These are phyloP conservation scores for Cantharis rustica DNA, from an alignment of 2,888 invertebrate species.

Conservation along the genomic window DNA sequence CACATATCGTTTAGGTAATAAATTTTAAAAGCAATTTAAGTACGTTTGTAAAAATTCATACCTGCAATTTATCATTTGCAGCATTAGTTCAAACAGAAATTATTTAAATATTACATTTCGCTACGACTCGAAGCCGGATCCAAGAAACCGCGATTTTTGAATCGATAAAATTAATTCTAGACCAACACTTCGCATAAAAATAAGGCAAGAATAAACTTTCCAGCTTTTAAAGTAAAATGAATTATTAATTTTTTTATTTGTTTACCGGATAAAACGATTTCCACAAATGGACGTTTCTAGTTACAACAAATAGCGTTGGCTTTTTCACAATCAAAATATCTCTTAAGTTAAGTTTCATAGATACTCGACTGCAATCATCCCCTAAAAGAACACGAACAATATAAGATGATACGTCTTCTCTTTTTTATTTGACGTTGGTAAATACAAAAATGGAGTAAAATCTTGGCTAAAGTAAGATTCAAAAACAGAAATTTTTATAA, in stretches of 20 bases:
- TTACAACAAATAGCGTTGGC: background rate
- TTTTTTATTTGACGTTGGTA: too few species aligned
- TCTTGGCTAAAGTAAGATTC: too few species aligned
- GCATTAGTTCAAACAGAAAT: background rate
- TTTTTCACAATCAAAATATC: background rate
- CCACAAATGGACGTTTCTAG: background rate
- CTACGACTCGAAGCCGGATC: background rate
- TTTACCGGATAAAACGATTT: background rate
- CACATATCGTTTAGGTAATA: background rate
- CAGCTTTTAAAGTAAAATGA: background rate
- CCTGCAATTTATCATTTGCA: background rate
- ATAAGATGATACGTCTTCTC: too few species aligned
- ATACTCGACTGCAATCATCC: background rate
- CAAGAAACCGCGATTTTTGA: background rate
- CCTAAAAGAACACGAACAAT: too few species aligned
- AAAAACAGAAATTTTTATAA: background rate
- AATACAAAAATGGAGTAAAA: too few species aligned
- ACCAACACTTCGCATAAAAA: background rate
- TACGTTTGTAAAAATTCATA: background rate
- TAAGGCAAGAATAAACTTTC: background rate
- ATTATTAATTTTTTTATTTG: background rate
- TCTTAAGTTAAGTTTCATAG: background rate
- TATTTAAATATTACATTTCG: background rate
- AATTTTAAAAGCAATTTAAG: background rate
- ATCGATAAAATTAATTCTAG: background rate